Evolutionary conservation across 2,113 vertebrate genomes (phyloP).

Genomic region (Podiceps cristatus): DNA sequence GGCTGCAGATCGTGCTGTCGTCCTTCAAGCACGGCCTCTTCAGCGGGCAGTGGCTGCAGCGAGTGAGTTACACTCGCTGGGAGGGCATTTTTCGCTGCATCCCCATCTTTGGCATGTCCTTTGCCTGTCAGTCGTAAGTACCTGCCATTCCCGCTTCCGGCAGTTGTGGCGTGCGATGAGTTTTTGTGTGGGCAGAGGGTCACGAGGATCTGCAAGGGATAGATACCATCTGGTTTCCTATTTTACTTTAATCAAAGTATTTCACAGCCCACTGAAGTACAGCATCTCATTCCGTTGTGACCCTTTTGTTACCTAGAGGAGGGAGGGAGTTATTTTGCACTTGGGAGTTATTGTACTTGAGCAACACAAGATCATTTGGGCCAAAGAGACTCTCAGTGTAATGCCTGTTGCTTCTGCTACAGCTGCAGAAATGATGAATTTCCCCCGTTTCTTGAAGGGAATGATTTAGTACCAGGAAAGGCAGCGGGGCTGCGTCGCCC

Average conservation of each 20-base stretch:
- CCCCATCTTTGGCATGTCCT: slow-evolving; percentile 99
- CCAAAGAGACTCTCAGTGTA: neutral
- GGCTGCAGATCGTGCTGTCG: slow-evolving; percentile 89
- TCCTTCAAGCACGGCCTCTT: slow-evolving; percentile 95
- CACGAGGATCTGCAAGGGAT: neutral
- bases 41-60: slow-evolving; percentile 89
- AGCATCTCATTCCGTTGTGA: neutral
- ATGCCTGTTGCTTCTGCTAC: neutral
- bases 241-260: neutral
- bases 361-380: neutral
- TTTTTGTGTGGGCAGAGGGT: neutral
- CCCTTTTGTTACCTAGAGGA: neutral
- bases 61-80: slow-evolving; percentile 89
- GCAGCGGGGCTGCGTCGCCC: neutral
- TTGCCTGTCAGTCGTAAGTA: slow-evolving; percentile 99
- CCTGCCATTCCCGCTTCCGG: neutral
- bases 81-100: slow-evolving; percentile 97
- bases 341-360: neutral
- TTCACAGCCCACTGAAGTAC: neutral
- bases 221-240: neutral
- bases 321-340: neutral
- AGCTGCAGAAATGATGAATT: neutral
- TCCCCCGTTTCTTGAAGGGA: neutral
- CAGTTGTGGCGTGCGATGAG: neutral
- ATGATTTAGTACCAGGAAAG: neutral